phyloP scores from a whole-genome alignment of 2,888 invertebrate species.

The Digitonthophagus gazella region DNA sequence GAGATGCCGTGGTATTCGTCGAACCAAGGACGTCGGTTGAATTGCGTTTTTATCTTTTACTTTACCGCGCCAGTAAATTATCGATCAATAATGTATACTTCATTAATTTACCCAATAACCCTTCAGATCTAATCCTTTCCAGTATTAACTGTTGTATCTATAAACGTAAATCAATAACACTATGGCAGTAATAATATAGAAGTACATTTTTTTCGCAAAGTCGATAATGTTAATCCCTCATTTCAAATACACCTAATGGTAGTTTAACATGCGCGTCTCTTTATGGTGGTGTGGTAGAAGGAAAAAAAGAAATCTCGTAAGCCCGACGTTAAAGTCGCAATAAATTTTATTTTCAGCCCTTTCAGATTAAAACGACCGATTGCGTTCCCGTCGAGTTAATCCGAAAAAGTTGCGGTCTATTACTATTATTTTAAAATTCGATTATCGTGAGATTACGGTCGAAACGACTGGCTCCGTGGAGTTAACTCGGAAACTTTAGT shows the following conservation, averaged over 20 bases:
- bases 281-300: neutral
- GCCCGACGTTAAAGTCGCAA: neutral
- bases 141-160: too few species aligned
- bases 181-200: too few species aligned
- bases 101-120: too few species aligned
- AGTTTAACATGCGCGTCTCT: neutral
- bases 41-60: neutral
- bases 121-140: neutral
- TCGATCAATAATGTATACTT: neutral
- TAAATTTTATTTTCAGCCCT: neutral
- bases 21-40: neutral
- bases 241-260: neutral
- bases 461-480: neutral
- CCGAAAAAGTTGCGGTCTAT: neutral
- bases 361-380: neutral
- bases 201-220: too few species aligned
- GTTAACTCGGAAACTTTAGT: neutral
- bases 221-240: neutral
- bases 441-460: conserved; percentile 6
- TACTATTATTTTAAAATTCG: conserved; percentile 6
- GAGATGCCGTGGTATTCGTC: neutral
- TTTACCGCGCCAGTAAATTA: too few species aligned
- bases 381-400: neutral
- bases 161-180: neutral
- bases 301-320: neutral